Evolutionary conservation across 2,113 vertebrate species (phyloP).

Genomic region (Lipophrys pholis): DNA sequence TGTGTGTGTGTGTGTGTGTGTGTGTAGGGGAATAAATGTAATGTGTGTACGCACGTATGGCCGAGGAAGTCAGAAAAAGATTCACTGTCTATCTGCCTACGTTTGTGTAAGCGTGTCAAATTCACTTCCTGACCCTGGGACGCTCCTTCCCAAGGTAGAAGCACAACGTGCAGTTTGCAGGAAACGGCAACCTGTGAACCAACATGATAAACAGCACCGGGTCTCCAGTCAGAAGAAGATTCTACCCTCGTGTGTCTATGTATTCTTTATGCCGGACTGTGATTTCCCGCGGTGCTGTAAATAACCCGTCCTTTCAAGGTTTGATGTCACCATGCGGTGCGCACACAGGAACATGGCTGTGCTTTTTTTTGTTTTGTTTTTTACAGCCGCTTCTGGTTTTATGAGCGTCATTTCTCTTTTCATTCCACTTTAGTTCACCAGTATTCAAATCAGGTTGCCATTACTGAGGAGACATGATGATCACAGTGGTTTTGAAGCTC

Average conservation of each 20-base stretch:
- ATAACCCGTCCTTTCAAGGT: conserved; percentile 61
- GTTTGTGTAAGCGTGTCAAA: conserved; percentile 29
- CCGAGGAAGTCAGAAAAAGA: conserved; percentile 26
- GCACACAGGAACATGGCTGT: conserved; percentile 31
- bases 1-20: conserved; percentile 1
- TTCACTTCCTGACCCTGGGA: conserved; percentile 58
- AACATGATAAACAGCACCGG: conserved; percentile 63
- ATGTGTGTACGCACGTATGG: not conserved
- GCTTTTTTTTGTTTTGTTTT: conserved; percentile 2
- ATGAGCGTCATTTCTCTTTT: conserved; percentile 35
- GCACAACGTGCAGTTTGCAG: conserved; percentile 59
- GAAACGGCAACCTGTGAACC: conserved; percentile 54
- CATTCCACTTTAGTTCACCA: conserved; percentile 2
- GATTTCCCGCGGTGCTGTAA: conserved; percentile 64
- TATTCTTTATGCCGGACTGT: conserved; percentile 52
- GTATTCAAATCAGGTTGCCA: conserved; percentile 4
- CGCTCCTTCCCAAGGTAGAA: conserved; percentile 62
- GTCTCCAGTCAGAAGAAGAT: conserved; percentile 54
- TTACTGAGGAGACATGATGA: conserved; percentile 1
- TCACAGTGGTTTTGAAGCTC: not conserved
- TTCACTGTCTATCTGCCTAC: conserved; percentile 23
- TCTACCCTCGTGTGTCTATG: conserved; percentile 45
- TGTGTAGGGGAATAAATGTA: conserved; percentile 1
- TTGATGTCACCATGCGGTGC: conserved; percentile 37
- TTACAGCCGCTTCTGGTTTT: conserved; percentile 49